These are phyloP conservation scores for Oreonectes daqikongensis DNA, from an alignment of 2,797 vertebrate species.

Conservation along the genomic window DNA sequence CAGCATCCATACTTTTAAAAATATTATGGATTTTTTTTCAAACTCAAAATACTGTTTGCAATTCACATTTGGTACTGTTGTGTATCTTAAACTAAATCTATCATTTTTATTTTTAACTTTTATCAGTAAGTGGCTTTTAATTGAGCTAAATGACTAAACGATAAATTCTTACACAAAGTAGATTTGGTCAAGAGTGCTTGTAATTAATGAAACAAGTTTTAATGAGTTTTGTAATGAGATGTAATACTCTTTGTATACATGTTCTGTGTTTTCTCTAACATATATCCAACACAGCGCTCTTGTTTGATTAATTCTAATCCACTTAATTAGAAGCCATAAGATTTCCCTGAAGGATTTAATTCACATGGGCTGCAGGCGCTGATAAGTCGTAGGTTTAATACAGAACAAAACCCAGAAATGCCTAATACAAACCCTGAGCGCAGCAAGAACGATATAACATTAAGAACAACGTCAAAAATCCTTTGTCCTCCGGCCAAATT, in stretches of 20 bases:
- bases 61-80: neutral
- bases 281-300: conserved; percentile 61
- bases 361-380: conserved; percentile 69
- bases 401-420: conserved; percentile 36
- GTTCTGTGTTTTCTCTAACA: conserved; percentile 61
- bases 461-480: conserved; percentile 15
- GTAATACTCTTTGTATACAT: conserved; percentile 50
- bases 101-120: neutral
- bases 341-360: conserved; percentile 76
- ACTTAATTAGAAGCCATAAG: conserved; percentile 78
- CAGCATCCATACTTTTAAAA: conserved; percentile 22
- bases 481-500: conserved; percentile 33
- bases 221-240: conserved; percentile 77
- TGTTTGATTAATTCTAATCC: conserved; percentile 78
- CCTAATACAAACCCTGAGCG: conserved; percentile 17
- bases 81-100: neutral
- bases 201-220: conserved; percentile 73
- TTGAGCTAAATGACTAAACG: conserved; percentile 51
- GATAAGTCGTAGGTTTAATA: conserved; percentile 77
- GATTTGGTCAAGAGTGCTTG: conserved; percentile 54
- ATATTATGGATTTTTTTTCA: no score
- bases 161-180: conserved; percentile 42
- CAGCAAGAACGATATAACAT: conserved; percentile 30
- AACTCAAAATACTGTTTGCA: neutral
- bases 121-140: conserved; percentile 29